A percentile compares a stretch with the other conserved stretches of the same genome.
These are phyloP conservation scores for Dascillus cervinus DNA, from an alignment of 2,888 invertebrate genomes.

Conservation along the genomic window DNA sequence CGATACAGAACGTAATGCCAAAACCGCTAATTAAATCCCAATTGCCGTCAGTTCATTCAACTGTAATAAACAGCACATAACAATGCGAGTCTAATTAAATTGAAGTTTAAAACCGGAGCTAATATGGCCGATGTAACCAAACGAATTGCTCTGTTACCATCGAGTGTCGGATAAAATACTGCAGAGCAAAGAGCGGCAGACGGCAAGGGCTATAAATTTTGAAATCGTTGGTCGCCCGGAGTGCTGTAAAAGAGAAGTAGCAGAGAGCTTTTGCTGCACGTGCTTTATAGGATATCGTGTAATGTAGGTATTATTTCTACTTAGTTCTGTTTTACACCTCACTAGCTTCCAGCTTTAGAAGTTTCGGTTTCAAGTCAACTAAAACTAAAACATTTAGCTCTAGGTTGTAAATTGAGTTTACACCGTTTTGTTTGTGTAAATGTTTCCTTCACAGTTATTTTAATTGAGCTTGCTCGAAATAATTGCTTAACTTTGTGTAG, in stretches of 20 bases:
- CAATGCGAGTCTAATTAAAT: too few relatives aligned
- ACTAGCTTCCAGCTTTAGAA: conserved; percentile 14
- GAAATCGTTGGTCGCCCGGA: conserved; percentile 17
- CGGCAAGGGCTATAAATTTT: conserved; percentile 21
- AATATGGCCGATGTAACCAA: conserved; percentile 17
- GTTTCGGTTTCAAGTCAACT: conserved; percentile 14
- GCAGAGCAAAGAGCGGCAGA: conserved; percentile 15
- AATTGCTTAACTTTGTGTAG: too few relatives aligned
- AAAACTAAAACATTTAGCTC: too few relatives aligned
- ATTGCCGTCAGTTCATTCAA: too few relatives aligned
- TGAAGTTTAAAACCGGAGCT: conserved; percentile 16
- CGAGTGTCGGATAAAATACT: conserved; percentile 19
- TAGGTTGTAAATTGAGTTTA: too few relatives aligned
- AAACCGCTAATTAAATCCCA: too few relatives aligned
- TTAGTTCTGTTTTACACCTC: conserved; percentile 26
- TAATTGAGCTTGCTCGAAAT: too few relatives aligned
- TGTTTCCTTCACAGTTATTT: too few relatives aligned
- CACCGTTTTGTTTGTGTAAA: too few relatives aligned
- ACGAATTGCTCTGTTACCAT: conserved; percentile 15
- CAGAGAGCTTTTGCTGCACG: conserved; percentile 19
- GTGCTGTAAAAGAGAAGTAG: conserved; percentile 21
- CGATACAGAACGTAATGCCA: too few relatives aligned
- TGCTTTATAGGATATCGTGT: conserved; percentile 22
- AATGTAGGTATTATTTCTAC: conserved; percentile 26
- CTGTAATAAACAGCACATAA: too few relatives aligned